phyloP scores from a whole-genome alignment of 1,140 invertebrate genomes.

The Argopecten irradians region DNA sequence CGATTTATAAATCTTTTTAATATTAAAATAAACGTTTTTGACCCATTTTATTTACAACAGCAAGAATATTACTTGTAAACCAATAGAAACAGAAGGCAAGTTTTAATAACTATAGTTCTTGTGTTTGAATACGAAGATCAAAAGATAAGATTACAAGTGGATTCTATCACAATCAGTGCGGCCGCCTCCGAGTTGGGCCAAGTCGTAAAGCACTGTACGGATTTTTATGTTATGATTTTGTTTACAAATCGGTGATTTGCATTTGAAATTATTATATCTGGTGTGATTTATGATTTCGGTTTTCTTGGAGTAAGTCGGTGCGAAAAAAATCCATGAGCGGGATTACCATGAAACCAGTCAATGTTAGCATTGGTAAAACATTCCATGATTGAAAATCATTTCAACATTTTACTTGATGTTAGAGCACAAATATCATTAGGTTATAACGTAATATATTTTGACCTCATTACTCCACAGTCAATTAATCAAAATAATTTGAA shows the following conservation, averaged over 20 bases:
- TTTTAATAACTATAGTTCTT: background rate
- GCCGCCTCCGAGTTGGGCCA: background rate
- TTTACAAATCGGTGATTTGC: background rate
- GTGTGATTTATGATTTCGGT: background rate
- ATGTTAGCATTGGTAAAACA: background rate
- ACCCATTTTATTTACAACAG: background rate
- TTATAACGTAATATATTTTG: too few relatives aligned
- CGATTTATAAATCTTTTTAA: background rate
- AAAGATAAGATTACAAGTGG: background rate
- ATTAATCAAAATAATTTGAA: too few relatives aligned
- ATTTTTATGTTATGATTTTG: background rate
- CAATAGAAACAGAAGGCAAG: background rate
- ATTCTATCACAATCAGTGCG: background rate
- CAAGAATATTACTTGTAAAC: background rate
- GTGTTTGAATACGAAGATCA: background rate
- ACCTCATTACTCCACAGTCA: too few relatives aligned
- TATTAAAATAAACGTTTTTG: background rate
- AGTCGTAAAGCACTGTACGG: background rate
- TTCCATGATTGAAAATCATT: too few relatives aligned
- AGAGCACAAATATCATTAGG: too few relatives aligned
- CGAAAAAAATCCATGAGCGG: background rate
- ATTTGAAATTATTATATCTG: background rate
- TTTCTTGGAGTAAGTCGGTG: background rate
- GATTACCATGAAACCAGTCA: background rate
- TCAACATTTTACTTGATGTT: too few relatives aligned